phyloP scores from a whole-genome alignment of 2,888 invertebrate species.

The Latrodectus hesperus region DNA sequence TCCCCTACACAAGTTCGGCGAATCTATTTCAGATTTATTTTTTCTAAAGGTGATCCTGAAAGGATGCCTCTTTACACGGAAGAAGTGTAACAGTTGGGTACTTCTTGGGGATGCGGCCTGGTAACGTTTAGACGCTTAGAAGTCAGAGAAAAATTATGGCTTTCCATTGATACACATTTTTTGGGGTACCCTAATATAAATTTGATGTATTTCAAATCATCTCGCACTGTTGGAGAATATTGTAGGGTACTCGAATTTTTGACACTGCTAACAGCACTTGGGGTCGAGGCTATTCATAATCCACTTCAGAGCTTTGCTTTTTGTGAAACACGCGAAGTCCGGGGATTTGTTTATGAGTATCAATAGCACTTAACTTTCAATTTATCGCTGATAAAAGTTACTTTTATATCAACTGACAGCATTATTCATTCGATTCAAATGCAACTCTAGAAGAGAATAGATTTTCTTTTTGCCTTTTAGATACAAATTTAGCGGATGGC shows the following conservation, averaged over 20 bases:
- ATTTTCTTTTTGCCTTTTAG: neutral
- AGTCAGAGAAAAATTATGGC: conserved; percentile 53
- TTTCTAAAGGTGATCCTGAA: neutral
- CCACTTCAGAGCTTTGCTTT: conserved; percentile 23
- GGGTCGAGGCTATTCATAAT: conserved; percentile 24
- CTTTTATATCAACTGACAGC: conserved; percentile 35
- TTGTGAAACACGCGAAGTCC: conserved; percentile 14
- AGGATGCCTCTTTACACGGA: neutral
- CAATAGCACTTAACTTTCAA: conserved; percentile 40
- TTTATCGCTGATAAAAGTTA: conserved; percentile 47
- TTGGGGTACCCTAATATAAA: conserved; percentile 27
- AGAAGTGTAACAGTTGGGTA: conserved; percentile 29
- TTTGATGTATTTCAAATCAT: conserved; percentile 38
- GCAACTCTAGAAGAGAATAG: neutral
- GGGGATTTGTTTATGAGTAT: conserved; percentile 35
- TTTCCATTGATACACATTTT: neutral
- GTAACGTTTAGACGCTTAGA: conserved; percentile 62
- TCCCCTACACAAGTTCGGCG: conserved; percentile 33
- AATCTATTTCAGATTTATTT: conserved; percentile 25
- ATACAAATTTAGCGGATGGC: conserved; percentile 26
- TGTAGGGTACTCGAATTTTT: conserved; percentile 55
- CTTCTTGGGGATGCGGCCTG: conserved; percentile 15
- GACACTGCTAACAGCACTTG: conserved; percentile 28
- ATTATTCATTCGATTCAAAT: conserved; percentile 2
- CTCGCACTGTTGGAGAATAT: conserved; percentile 36